These are phyloP conservation scores for Achatina immaculata DNA, from an alignment of 1,140 invertebrate species.

Conservation along the genomic window DNA sequence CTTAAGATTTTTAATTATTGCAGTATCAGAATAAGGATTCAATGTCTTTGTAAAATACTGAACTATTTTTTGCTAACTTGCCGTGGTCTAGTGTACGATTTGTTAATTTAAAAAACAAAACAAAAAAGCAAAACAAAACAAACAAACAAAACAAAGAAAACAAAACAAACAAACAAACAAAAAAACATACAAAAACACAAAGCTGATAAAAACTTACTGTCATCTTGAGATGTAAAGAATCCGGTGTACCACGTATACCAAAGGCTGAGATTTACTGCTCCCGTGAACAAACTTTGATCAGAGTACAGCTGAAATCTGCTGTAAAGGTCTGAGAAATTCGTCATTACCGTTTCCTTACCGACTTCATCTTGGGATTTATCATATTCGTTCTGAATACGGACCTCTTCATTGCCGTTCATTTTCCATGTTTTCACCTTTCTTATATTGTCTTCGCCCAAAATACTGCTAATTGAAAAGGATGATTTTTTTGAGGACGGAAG, in stretches of 20 bases:
- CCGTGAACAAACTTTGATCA: constrained; percentile 28
- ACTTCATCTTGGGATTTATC: background rate
- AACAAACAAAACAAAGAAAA: no score
- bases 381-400: no score
- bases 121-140: no score
- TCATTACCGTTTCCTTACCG: constrained; percentile 22
- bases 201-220: background rate
- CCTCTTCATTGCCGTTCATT: background rate
- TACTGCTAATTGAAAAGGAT: constrained; percentile 41
- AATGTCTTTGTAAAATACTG: no score
- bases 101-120: no score
- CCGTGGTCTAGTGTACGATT: no score
- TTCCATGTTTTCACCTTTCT: background rate
- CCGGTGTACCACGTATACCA: constrained; percentile 40
- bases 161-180: no score
- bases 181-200: no score
- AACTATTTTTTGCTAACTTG: no score
- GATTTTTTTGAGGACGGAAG: background rate
- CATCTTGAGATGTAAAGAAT: constrained; percentile 5
- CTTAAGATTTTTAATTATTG: no score
- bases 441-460: constrained; percentile 33
- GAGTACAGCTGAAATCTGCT: constrained; percentile 33
- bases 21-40: no score
- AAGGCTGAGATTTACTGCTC: constrained; percentile 29
- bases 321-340: constrained; percentile 36